Percentiles rank a stretch among this genome's conserved stretches.
These are phyloP conservation scores for Strigamia transsilvanica DNA, from an alignment of 2,888 invertebrate genomes.

Conservation along the genomic window DNA sequence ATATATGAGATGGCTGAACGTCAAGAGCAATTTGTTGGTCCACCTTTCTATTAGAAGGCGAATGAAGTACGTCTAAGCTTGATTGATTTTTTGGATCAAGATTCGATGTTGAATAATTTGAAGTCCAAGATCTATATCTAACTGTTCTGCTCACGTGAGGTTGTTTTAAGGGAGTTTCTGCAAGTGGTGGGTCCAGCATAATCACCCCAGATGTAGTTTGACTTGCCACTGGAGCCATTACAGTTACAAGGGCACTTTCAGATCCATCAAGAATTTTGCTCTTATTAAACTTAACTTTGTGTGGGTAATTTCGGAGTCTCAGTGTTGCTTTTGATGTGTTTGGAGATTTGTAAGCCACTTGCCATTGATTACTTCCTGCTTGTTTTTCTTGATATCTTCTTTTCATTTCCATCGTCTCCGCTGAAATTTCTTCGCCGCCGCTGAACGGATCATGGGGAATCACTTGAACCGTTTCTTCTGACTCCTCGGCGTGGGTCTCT, in stretches of 20 bases:
- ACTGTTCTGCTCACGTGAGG: neutral
- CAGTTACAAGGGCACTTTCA: neutral
- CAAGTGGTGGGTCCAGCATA: neutral
- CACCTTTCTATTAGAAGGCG: neutral
- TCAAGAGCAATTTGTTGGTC: neutral
- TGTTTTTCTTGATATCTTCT: neutral
- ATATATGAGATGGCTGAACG: neutral
- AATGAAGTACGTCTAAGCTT: neutral
- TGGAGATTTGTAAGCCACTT: neutral
- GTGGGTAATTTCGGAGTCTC: neutral
- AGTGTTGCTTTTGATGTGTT: neutral
- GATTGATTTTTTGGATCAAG: neutral
- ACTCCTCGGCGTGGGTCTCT: neutral
- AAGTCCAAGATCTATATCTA: neutral
- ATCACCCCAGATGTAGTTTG: neutral
- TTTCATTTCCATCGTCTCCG: neutral
- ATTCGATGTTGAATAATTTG: neutral
- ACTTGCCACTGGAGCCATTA: neutral
- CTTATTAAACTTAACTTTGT: neutral
- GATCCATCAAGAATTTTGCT: neutral
- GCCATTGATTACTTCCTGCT: neutral
- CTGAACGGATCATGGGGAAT: constrained; percentile 16
- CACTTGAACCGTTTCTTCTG: constrained; percentile 19
- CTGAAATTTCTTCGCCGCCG: constrained; percentile 24
- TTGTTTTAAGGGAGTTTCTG: neutral